These are phyloP conservation scores for Hexactinellida sp. DNA, from an alignment of 37 sponge, comb jelly and placozoan genomes.

Conservation along the genomic window DNA sequence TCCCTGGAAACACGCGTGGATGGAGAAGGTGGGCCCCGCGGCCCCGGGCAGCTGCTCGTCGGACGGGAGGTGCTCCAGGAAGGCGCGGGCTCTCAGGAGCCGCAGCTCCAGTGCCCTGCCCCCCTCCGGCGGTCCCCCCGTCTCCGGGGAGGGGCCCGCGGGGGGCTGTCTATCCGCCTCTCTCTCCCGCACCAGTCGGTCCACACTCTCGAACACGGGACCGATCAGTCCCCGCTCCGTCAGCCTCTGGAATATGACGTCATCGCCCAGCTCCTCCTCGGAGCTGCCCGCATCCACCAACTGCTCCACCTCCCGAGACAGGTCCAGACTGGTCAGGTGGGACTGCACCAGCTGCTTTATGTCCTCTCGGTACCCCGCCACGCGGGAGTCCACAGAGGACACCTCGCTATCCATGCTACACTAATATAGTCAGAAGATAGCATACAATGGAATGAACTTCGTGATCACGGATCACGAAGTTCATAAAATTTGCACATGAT, in stretches of 20 bases:
- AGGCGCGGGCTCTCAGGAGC: slow-evolving; percentile 65
- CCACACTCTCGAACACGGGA: background rate
- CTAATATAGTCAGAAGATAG: too few species aligned
- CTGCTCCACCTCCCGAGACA: background rate
- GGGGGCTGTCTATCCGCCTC: background rate
- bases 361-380: background rate
- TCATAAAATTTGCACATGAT: too few species aligned
- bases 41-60: background rate
- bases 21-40: slow-evolving; percentile 33
- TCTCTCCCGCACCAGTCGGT: background rate
- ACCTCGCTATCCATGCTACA: slow-evolving; percentile 8
- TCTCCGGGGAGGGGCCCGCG: background rate
- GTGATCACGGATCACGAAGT: too few species aligned
- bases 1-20: slow-evolving; percentile 61
- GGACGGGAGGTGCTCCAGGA: slow-evolving; percentile 61
- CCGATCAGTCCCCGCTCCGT: background rate
- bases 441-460: too few species aligned
- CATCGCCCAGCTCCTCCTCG: background rate
- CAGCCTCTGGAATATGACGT: slow-evolving; percentile 6
- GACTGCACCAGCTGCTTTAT: background rate
- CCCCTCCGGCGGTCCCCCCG: background rate
- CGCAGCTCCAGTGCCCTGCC: slow-evolving; percentile 24
- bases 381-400: background rate
- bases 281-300: background rate
- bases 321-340: background rate